Evolutionary conservation across 2,888 invertebrate species (phyloP), one percentile per base, ranked within the genome.

Genomic region (Rotaria magnacalcarata): DNA sequence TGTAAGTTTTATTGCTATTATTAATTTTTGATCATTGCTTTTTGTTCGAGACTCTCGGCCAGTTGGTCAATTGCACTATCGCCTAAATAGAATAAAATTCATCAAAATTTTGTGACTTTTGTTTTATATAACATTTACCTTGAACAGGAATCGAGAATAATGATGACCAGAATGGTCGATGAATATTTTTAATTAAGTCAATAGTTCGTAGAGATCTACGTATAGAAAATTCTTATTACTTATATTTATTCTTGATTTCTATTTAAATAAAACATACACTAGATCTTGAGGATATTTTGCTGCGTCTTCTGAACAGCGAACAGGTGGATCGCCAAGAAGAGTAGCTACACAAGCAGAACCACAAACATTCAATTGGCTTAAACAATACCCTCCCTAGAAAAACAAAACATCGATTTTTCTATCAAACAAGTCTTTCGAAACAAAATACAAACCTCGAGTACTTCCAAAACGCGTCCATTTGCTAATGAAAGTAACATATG

Each of bases 401-500:
- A 80, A 80, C 21, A 47, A 24, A 80, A 80, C 21, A 47, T 24
- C 11, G 1, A 41, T 43, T 21, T 47, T 24, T 47, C 14, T 21
- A n/a, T 47, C 24, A 4, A 24, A 24, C 0, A 19, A n/a, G 14
- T 80, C 21, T 11, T n/a, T 5, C n/a, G 3, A n/a, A 47, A 24
- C 4, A 7, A 24, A 84, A 54, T 34, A 41, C 50, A 10, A 41
- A 86, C 86, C 43, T 86, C 86, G 19, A 86, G 80, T 84, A 75
- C 85, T 43, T 85, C 54, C 47, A 86, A 50, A 24, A 96, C 90
- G 85, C 93, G 93, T 0, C 97, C 96, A 88, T 94, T 94, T 0
- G 97, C 96, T 85, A 97, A 91, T 0, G 94, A 93, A 56, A 94
- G 93, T 10, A 98, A 92, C 92, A 95, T 93, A 87, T 95, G 94